Percentiles rank a stretch among this genome's conserved stretches.
These are phyloP conservation scores for Cebus imitator DNA, from an alignment of 2,113 vertebrate genomes.

Conservation along the genomic window DNA sequence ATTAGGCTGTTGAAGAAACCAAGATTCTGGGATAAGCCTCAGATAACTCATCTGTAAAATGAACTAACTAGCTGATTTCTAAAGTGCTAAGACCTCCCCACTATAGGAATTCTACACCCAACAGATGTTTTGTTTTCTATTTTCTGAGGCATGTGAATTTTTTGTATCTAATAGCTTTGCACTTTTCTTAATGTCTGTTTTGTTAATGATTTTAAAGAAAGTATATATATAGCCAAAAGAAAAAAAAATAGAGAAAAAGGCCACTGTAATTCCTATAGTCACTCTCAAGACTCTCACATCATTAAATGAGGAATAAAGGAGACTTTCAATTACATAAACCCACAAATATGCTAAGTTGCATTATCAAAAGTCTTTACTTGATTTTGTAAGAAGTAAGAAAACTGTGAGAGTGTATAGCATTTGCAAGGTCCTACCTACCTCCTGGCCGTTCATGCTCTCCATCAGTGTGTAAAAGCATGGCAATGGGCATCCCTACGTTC, in stretches of 20 bases:
- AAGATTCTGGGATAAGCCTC: background rate
- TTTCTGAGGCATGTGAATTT: background rate
- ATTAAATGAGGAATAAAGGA: background rate
- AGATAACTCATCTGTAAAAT: background rate
- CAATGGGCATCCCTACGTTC: conserved; percentile 96
- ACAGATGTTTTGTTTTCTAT: background rate
- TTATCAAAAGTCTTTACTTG: background rate
- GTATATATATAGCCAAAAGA: background rate
- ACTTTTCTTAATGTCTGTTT: background rate
- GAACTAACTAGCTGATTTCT: background rate
- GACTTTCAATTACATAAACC: background rate
- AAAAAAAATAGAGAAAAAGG: background rate
- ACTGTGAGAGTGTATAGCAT: accelerated
- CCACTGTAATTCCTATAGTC: background rate
- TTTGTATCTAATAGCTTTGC: background rate
- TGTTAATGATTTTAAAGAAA: conserved; percentile 31
- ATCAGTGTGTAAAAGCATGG: conserved; percentile 93
- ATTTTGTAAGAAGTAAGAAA: background rate
- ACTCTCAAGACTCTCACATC: background rate
- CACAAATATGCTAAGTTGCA: background rate
- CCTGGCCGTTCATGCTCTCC: conserved; percentile 92
- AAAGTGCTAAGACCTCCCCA: background rate
- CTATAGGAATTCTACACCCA: background rate
- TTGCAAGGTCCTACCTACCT: conserved; percentile 83
- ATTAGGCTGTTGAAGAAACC: background rate